Evolutionary conservation across 2,888 invertebrate species (phyloP), one percentile per base, ranked within the genome.

Genomic region (Stenodema calcarata): DNA sequence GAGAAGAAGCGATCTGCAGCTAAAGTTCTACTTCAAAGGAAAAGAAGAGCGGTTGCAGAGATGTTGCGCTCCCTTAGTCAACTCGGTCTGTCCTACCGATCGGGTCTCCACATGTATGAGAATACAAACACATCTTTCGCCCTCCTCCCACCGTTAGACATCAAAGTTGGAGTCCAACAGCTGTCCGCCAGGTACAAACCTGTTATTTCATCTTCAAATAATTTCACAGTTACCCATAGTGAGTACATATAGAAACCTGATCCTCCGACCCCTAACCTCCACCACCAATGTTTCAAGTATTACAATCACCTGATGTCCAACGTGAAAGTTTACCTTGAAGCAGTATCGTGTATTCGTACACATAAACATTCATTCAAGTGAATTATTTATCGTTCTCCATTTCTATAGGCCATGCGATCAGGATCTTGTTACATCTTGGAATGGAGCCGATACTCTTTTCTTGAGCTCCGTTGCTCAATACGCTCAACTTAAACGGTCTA

Each of bases 11-110:
- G 94, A 88, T 94, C 96, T 0, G 94, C 95, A 91, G 95, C 95
- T 0, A 96, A 96, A 90, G 94, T 94, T 90, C 95, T 97, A 81
- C 92, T 97, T 3, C 95, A 96, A 90, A 95, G 96, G 90, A 98
- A 98, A 91, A 94, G 96, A 42, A 95, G 96, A 91, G 95, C 95
- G 0, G 91, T 99, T 0, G 94, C 96, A 0, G 97, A 98, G 91
- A 92, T 98, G 73, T 98, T 98, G 91, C 96, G 96, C 90, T 93
- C 93, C 30, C 91, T 99, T 0, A 91, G 93, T 0, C 93, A 93
- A 87, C 92, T 96, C 88, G 97, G 98, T 0, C 91, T 98, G 0
- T 97, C 96, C 70, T 97, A 96, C 90, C 94, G 96, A 88, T 94
- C 94, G 0, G 98, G 98, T 0, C 92, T 96, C 9, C 87, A 89